phyloP scores from a whole-genome alignment of 1,140 invertebrate species.

The Leptinotarsa lineolata region DNA sequence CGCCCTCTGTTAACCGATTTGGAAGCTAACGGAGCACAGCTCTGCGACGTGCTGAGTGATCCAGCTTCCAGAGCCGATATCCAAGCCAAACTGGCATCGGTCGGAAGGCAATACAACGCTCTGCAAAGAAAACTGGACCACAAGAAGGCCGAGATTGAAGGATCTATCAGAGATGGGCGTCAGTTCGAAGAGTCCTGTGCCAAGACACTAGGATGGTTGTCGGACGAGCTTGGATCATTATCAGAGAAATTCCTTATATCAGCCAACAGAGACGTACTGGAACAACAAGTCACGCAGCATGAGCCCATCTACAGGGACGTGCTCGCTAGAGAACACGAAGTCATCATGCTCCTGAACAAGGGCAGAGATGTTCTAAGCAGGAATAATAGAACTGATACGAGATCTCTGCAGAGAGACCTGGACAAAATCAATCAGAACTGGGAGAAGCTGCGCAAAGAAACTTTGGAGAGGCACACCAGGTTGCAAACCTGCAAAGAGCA shows the following conservation, averaged over 20 bases:
- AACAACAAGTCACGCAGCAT: conserved; percentile 85
- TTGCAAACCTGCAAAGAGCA: conserved; percentile 88
- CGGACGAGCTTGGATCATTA: conserved; percentile 74
- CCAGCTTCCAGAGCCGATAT: conserved; percentile 88
- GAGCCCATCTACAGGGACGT: conserved; percentile 88
- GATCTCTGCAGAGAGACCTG: conserved; percentile 68
- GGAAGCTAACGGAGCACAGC: conserved; percentile 81
- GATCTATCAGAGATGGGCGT: conserved; percentile 78
- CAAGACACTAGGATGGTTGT: conserved; percentile 85
- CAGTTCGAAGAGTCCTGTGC: conserved; percentile 86
- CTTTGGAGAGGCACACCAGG: conserved; percentile 80
- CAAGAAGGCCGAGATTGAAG: conserved; percentile 88
- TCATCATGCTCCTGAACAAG: conserved; percentile 92
- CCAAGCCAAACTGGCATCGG: conserved; percentile 80
- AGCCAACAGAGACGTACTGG: conserved; percentile 80
- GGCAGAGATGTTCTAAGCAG: conserved; percentile 76
- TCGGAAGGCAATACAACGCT: conserved; percentile 82
- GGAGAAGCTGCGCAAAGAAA: conserved; percentile 87
- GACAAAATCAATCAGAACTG: conserved; percentile 87
- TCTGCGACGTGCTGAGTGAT: conserved; percentile 89
- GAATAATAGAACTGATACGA: conserved; percentile 61
- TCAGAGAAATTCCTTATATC: conserved; percentile 81
- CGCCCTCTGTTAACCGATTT: conserved; percentile 84
- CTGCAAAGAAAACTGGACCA: conserved; percentile 88
- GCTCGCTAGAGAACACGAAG: conserved; percentile 87